Conservation (phyloP, 2,113 vertebrate genomes). For the Pyxicephalus adspersus region DNA sequence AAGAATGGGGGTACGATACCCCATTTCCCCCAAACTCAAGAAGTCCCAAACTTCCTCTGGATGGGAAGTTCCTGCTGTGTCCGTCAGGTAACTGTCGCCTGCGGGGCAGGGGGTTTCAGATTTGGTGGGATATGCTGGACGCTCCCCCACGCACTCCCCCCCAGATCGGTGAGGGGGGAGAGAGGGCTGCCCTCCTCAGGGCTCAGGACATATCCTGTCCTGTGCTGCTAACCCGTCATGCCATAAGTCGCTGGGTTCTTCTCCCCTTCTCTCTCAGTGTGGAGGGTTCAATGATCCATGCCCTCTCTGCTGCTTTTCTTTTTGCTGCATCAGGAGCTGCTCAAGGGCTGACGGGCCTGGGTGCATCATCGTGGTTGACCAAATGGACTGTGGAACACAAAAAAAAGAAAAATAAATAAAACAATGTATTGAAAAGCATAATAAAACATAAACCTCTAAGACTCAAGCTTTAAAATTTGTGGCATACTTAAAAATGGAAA, state of each 20-base stretch:
- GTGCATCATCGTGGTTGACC: slow-evolving; percentile 99
- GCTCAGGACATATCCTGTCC: slow-evolving; percentile 75
- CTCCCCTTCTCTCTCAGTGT: slow-evolving; percentile 83
- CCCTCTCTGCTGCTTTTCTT: slow-evolving; percentile 97
- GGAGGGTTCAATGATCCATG: slow-evolving; percentile 98
- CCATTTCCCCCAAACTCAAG: slow-evolving; percentile 48
- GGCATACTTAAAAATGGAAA: too few species aligned
- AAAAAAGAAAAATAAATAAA: neutral
- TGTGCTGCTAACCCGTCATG: slow-evolving; percentile 87
- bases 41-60: slow-evolving; percentile 55
- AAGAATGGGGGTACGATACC: slow-evolving; percentile 43
- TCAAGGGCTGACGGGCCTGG: slow-evolving; percentile 97
- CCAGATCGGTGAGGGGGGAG: slow-evolving; percentile 64
- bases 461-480: too few species aligned
- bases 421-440: too few species aligned
- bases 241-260: slow-evolving; percentile 80
- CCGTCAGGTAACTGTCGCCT: slow-evolving; percentile 52
- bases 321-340: slow-evolving; percentile 99
- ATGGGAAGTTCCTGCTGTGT: slow-evolving; percentile 71
- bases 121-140: slow-evolving; percentile 44
- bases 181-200: slow-evolving; percentile 80
- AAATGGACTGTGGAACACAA: slow-evolving; percentile 87
- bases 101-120: slow-evolving; percentile 43
- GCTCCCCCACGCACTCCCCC: slow-evolving; percentile 46
- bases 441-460: too few species aligned